A percentile compares a stretch with the other conserved stretches of the same genome.
Conservation (phyloP, 1,140 invertebrate genomes). For the Aphelenchoides fujianensis region DNA sequence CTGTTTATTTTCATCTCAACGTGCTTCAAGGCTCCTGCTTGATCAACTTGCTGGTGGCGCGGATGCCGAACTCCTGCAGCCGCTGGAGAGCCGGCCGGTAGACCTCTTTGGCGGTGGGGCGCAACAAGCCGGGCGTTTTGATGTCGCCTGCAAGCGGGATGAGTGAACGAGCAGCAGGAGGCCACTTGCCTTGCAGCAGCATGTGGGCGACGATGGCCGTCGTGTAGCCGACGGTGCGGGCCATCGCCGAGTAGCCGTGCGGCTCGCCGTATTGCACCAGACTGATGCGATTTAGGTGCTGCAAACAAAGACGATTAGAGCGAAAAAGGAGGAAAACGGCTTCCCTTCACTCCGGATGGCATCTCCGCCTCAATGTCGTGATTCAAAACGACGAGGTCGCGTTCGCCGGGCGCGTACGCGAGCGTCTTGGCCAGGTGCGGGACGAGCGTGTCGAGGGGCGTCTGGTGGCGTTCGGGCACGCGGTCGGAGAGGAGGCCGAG, state of each 20-base stretch:
- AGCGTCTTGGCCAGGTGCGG: conserved; percentile 81
- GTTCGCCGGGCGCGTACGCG: conserved; percentile 75
- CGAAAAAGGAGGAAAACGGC: conserved; percentile 63
- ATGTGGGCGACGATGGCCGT: conserved; percentile 92
- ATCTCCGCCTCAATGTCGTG: conserved; percentile 88
- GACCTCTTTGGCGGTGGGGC: conserved; percentile 63
- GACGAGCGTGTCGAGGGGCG: conserved; percentile 82
- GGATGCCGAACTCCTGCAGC: conserved; percentile 64
- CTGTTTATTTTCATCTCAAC: no score
- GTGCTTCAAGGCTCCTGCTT: no score
- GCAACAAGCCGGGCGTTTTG: conserved; percentile 64
- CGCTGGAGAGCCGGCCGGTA: conserved; percentile 64
- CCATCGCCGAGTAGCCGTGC: conserved; percentile 88
- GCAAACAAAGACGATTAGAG: background rate
- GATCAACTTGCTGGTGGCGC: conserved; percentile 42
- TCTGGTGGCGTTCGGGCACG: conserved; percentile 74
- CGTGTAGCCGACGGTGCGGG: conserved; percentile 89
- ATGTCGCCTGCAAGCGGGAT: conserved; percentile 64
- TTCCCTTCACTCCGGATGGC: conserved; percentile 67
- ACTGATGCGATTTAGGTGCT: conserved; percentile 72
- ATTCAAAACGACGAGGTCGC: conserved; percentile 86
- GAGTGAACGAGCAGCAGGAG: conserved; percentile 8
- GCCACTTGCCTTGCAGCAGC: conserved; percentile 78
- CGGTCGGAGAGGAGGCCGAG: conserved; percentile 70
- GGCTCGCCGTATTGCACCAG: conserved; percentile 84